Evolutionary conservation across 2,797 vertebrate species (phyloP).

Genomic region (Sus cebifrons): DNA sequence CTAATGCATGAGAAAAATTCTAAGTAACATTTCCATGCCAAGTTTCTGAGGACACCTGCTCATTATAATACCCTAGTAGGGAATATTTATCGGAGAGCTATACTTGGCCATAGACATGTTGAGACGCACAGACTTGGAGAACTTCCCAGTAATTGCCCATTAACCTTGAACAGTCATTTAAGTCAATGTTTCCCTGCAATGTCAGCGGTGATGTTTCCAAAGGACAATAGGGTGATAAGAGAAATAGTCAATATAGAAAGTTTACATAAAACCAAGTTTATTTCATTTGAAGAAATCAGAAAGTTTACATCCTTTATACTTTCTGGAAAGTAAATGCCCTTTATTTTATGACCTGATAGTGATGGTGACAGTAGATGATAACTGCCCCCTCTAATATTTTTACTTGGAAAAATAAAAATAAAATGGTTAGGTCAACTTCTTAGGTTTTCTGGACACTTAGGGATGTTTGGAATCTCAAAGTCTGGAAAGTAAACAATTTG

Average conservation of each 20-base stretch:
- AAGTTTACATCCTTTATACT: not conserved
- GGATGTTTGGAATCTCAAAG: slow-evolving; percentile 12
- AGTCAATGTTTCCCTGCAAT: not conserved
- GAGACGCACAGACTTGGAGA: slow-evolving; percentile 4
- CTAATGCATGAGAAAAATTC: not conserved
- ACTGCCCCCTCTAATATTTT: not conserved
- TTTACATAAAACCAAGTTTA: slow-evolving; percentile 51
- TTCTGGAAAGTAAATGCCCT: slow-evolving; percentile 53
- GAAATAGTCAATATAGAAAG: not conserved
- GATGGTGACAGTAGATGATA: not conserved
- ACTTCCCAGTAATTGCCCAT: slow-evolving; percentile 23
- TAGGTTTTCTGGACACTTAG: slow-evolving; percentile 14
- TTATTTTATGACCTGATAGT: not conserved
- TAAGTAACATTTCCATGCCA: slow-evolving; percentile 9
- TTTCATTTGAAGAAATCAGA: not conserved
- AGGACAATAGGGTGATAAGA: not conserved
- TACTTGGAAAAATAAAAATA: slow-evolving; percentile 67
- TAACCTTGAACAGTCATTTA: slow-evolving; percentile 18
- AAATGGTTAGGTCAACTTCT: not conserved
- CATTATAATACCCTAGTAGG: not conserved
- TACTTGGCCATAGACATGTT: not conserved
- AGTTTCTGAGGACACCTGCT: not conserved
- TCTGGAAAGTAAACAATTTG: slow-evolving; percentile 43
- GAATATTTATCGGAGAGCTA: slow-evolving; percentile 45
- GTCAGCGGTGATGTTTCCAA: not conserved